Evolutionary conservation across 2,797 vertebrate genomes (phyloP), one percentile per base, ranked within the genome.

Genomic region (Mustela erminea): DNA sequence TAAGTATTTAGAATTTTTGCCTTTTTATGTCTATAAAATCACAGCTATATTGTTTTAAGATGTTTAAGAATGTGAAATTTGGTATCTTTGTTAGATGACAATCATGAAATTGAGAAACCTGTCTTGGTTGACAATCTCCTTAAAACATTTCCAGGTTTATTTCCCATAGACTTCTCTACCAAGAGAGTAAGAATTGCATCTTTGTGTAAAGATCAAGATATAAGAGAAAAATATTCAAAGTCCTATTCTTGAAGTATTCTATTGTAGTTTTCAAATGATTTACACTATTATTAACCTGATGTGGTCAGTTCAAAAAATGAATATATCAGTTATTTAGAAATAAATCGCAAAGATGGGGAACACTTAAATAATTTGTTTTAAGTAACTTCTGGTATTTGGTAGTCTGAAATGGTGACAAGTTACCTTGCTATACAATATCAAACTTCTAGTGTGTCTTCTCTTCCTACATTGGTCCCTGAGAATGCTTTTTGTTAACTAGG

Each of bases 1-100:
- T 97, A 95, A 98, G 90, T 78, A 94, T 95, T 98, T 92, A 88
- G 97, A 87, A 92, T 96, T 96, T 97, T 98, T 90, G 95, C 83
- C 85, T 97, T 97, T 98, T 97, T 97, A 97, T 97, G 93, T 98
- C 97, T 98, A 81, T 97, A 68, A 90, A 96, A 98, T 97, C 98
- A 97, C 85, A 98, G 74, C 87, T 97, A 87, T 96, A 21, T 93
- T 97, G 20, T 94, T 95, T 80, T 54, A 96, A 97, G 97, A 96
- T 97, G 97, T 98, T 98, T 98, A 90, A 98, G 98, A 98, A 92
- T 97, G 96, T 98, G 95, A 97, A 92, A 97, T 68, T 97, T 97
- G 97, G 96, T 94, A 95, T 98, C 97, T 98, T 98, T 98, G 97
- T 98, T 98, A 98, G 97, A 98, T 98, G 98, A 98, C 96, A 98